Evolutionary conservation across 2,888 invertebrate genomes (phyloP), one percentile per base, ranked within the genome.

Genomic region (Diaperis boleti): DNA sequence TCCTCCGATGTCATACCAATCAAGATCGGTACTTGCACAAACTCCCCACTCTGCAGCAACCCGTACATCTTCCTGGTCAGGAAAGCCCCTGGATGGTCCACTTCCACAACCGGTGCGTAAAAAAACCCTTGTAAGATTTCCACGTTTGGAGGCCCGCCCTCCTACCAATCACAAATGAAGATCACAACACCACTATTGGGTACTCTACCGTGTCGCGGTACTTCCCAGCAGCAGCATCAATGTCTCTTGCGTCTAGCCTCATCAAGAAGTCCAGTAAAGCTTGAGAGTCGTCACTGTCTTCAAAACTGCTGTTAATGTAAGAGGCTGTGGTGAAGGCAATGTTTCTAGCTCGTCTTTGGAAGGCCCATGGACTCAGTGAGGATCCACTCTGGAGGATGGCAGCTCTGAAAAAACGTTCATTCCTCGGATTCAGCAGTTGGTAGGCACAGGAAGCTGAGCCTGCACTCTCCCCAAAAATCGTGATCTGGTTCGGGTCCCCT

Each of bases 1-100:
- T 73, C 72, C 39, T 73, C 72, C 1, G 72, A 70, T 29, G 64
- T 69, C 4, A 72, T 68, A 29, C 74, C 74, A 8, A 72, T 69
- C 4, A 74, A 15, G 26, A 68, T 57, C 1, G 74, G 72, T n/a
- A 73, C 73, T 31, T 50, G 55, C 15, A 68, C 67, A n/a, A 72
- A 61, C 11, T 64, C 33, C 11, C 72, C 72, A 1, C 47, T 45
- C 31, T 64, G 41, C 1, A 70, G 52, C 8, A 62, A 17, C 13
- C 64, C 69, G 31, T 73, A 72, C 56, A 71, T 71, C 2, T 56
- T 63, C 13, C 66, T 64, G 10, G 71, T 72, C 6, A 74, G 47
- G 35, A 74, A 69, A 1, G 73, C 69, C 4, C 62, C 64, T 4
- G 49, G 17, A 39, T 54, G 33, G 45, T 61, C 29, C n/a, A 13